Evolutionary conservation across 1,140 invertebrate species (phyloP), one percentile per base, ranked within the genome.

Genomic region (Alviniconcha marisindica): DNA sequence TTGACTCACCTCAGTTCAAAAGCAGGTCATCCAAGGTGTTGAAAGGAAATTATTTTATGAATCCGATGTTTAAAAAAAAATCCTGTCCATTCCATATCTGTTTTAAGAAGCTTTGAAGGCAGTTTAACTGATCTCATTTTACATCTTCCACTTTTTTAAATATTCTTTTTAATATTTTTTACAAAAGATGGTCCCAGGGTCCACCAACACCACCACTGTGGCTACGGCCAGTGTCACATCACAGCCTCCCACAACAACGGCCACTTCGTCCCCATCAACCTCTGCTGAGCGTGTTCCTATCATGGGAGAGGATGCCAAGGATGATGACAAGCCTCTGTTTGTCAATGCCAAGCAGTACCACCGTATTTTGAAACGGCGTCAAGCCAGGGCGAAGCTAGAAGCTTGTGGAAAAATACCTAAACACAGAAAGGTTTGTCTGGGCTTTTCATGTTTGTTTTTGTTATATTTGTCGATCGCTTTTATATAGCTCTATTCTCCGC

Each of bases 321-420:
- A 87, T 33, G 91, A 92, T 33, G 91, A 91, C 71, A 90, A 99
- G 90, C 97, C 98, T 1, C 92, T 99, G 12, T 99, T 99, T 93
- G 99, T 99, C 0, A 99, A 99, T 94, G 98, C 98, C n/a, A 98
- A 98, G 91, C 99, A 99, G 83, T 94, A 94, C 83, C 90, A 93
- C 80, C 80, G 93, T 31, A 94, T 94, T 82, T 84, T 94, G 44
- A 94, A 93, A 83, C 82, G 93, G 38, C 81, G 93, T 38, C 89
- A 91, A 63, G 92, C 92, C 0, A 77, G 93, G 78, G 92, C 93
- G 5, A 93, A 93, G 85, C 85, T 94, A 5, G 92, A 93, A 84
- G 90, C 90, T 36, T 76, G 87, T 28, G 98, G 98, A 40, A 97
- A 98, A 93, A 99, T 99, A 92, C 97, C 98, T 36, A 99, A 99